Evolutionary conservation across 53 echinoderm and acorn worm species (phyloP), one percentile per base, ranked within the genome.

Genomic region (Zoroaster sp.): DNA sequence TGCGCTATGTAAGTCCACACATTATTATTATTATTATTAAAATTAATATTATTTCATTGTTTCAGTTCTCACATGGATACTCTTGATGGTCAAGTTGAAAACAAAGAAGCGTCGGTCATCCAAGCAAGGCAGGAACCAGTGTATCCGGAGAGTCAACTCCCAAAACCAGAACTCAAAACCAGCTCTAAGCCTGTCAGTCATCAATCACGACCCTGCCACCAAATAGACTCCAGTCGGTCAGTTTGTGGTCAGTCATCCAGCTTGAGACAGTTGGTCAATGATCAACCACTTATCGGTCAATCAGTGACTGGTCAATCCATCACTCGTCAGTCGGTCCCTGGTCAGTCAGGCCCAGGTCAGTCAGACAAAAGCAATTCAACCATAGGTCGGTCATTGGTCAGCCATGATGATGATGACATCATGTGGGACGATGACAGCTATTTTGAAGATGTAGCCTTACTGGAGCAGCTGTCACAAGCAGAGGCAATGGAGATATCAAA

Each of bases 401-500:
- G 23, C 9, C 21, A 47, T 45, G 4, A 69, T 71, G 71, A 73
- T 23, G 42, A 38, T 38, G 82, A 66, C 28, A 25, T 38, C 35
- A 15, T 70, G 51, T 85, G 85, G 85, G 71, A 71, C 18, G 85
- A 71, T 17, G 69, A 69, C 54, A 68, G 69, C 18, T 67, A 68
- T 63, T 71, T 85, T 12, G 85, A 85, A 3, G 85, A 85, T 28
- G 85, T 67, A 31, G 34, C 49, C 47, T 10, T 85, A 18, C 52
- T 85, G 12, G 72, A 70, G 23, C 70, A 85, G 51, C 37, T 85
- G 71, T 70, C 85, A 20, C 85, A 85, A 49, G 31, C 85, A 18
- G 85, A 85, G 35, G 85, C 85, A 3, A 9, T 85, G 25, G 85
- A 71, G 51, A 70, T 20, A n/a, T 51, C 47, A 14, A 53, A 11